Evolutionary conservation across 2,113 vertebrate species (phyloP), one percentile per base, ranked within the genome.

Genomic region (Montifringilla adamsi): DNA sequence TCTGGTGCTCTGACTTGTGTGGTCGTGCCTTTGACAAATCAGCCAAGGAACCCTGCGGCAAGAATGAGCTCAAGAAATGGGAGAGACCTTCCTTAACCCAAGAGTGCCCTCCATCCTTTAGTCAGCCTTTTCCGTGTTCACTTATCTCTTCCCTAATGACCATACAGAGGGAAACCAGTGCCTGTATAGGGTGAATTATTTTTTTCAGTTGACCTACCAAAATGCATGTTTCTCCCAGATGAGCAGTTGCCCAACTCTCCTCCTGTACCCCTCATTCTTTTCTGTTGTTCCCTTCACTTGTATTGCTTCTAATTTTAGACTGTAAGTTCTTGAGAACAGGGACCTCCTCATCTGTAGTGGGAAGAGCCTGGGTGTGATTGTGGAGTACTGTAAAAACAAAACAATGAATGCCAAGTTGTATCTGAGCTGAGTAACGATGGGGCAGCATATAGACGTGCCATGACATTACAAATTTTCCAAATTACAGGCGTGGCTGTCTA

Each of bases 291-390:
- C 47, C 50, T 70, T 94, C 50, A 46, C 58, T 76, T 82, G 88
- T 94, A 52, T 70, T 66, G 11, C 47, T 81, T 79, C 60, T 37
- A 11, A 87, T 81, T 93, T 84, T 95, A 95, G 95, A 87, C 83
- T 96, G 94, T 94, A 94, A 96, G 93, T 94, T 96, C 93, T 84
- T 60, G 68, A 89, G 93, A 95, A 95, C 94, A 94, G 92, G 93
- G 91, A 66, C 75, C 50, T 89, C 37, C 59, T 89, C 31, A 4
- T 64, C 35, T 70, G 27, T 43, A 67, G 91, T 31, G 63, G 76
- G 69, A 78, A 84, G 94, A 66, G 73, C 35, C 79, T 89, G 68
- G 11, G 28, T 59, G 60, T 0, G 4, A 63, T 50, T 52, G 35
- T 6, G 8, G 60, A 59, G 37, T 39, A 76, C 63, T 95, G 84